Evolutionary conservation across 2,113 vertebrate species (phyloP), one percentile per base, ranked within the genome.

Genomic region (Oryzias woworae): DNA sequence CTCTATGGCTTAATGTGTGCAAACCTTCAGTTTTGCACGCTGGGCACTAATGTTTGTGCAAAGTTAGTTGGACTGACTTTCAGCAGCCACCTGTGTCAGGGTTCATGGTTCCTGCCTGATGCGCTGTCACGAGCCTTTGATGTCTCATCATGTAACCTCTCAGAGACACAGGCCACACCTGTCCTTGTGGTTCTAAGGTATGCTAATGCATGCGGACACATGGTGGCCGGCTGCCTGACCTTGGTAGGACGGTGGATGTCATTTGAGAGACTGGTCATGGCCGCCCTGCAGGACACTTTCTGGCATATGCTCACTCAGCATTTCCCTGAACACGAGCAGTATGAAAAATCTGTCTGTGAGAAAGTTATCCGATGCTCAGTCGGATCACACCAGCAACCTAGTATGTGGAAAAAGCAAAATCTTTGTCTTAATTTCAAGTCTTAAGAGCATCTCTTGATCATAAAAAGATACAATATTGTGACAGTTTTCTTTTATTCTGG

Each of bases 131-230:
- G 41, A 45, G 61, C 54, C 72, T 67, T 61, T 74, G 83, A 79
- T 69, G 78, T 64, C 63, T 76, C 49, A 63, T 85, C 78, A 73
- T 77, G 73, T 73, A 87, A 81, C 84, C 85, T 84, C 79, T 82
- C 67, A 58, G 75, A 84, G 82, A 85, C 71, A 69, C 74, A 66
- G 80, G 64, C 76, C 84, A 88, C 89, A 90, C 84, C 86, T 84
- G 80, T 84, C 89, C 83, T 75, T 62, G 69, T 22, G 8, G 80
- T 83, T 86, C 84, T 87, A 84, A 82, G 60, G 79, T 84, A 89
- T 89, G 88, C 81, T 87, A 89, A 92, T 90, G 62, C 79, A 89
- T 92, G 88, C 81, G 51, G 78, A 83, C 82, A 86, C 89, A 87
- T 86, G 85, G 83, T 64, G 78, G 77, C 79, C 78, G 63, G 72